These are phyloP conservation scores for Leptobrachium leishanense DNA, from an alignment of 2,113 vertebrate species.

Conservation along the genomic window DNA sequence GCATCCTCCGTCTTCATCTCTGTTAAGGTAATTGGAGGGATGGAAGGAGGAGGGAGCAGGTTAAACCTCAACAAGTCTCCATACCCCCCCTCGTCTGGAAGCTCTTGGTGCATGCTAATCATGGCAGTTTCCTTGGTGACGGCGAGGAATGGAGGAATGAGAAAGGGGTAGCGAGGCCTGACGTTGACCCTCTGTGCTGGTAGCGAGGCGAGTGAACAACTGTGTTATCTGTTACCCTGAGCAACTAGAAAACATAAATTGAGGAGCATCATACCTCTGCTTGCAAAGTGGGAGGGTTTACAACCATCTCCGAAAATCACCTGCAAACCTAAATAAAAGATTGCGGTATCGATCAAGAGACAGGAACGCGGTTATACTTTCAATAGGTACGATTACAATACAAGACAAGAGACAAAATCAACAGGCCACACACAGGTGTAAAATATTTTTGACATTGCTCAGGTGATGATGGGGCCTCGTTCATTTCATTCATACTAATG, in stretches of 20 bases:
- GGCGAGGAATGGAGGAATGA: conserved; percentile 20
- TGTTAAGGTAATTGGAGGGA: not conserved
- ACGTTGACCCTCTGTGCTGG: conserved; percentile 30
- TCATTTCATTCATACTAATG: no score
- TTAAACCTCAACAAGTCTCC: not conserved
- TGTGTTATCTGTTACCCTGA: conserved; percentile 21
- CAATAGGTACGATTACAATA: no score
- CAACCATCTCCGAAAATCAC: not conserved
- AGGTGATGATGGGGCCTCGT: no score
- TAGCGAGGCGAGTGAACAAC: conserved; percentile 13
- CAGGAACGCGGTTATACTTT: no score
- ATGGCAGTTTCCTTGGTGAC: conserved; percentile 44
- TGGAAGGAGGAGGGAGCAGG: conserved; percentile 3
- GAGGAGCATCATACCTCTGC: not conserved
- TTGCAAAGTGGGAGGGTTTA: not conserved
- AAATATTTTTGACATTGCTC: no score
- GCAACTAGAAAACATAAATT: conserved; percentile 27
- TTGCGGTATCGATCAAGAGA: no score
- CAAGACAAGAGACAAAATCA: no score
- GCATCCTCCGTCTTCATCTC: no score
- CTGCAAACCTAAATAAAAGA: not conserved
- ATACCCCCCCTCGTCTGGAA: conserved; percentile 25
- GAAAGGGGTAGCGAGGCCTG: conserved; percentile 43
- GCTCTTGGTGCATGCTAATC: conserved; percentile 45
- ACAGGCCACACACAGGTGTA: no score